phyloP scores from a whole-genome alignment of 2,888 invertebrate species.

The Nephrotoma appendiculata region DNA sequence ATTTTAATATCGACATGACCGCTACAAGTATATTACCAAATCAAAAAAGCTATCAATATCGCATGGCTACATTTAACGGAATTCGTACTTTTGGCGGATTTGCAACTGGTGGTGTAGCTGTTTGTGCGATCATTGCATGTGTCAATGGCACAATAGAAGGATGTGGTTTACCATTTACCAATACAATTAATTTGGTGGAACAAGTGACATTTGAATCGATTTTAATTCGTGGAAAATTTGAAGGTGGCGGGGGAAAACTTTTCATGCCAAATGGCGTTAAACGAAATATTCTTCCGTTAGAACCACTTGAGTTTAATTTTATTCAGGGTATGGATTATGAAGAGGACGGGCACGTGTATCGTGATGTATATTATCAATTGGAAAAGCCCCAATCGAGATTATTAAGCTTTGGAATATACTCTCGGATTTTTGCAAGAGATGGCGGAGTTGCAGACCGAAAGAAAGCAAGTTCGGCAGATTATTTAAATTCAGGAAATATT shows the following conservation, averaged over 20 bases:
- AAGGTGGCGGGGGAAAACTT: neutral
- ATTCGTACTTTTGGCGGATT: conserved; percentile 23
- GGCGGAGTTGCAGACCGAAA: neutral
- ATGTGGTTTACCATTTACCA: conserved; percentile 27
- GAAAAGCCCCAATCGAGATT: neutral
- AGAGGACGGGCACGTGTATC: neutral
- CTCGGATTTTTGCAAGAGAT: neutral
- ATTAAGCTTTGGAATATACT: conserved; percentile 2
- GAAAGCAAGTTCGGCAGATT: neutral
- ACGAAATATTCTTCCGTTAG: neutral
- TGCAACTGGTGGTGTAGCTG: conserved; percentile 25
- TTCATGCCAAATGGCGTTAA: neutral
- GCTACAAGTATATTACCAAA: neutral
- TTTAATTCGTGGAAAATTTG: neutral
- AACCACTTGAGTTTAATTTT: neutral
- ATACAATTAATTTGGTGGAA: neutral
- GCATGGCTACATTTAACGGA: conserved; percentile 25
- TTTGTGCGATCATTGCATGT: conserved; percentile 30
- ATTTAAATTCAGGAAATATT: neutral
- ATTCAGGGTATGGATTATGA: neutral
- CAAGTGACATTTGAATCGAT: neutral
- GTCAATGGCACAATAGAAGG: conserved; percentile 18
- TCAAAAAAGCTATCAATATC: conserved; percentile 21
- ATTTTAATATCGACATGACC: neutral
- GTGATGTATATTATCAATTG: neutral